phyloP scores from a whole-genome alignment of 92 coral and sea anemone species.

The Siderastrea radians region DNA sequence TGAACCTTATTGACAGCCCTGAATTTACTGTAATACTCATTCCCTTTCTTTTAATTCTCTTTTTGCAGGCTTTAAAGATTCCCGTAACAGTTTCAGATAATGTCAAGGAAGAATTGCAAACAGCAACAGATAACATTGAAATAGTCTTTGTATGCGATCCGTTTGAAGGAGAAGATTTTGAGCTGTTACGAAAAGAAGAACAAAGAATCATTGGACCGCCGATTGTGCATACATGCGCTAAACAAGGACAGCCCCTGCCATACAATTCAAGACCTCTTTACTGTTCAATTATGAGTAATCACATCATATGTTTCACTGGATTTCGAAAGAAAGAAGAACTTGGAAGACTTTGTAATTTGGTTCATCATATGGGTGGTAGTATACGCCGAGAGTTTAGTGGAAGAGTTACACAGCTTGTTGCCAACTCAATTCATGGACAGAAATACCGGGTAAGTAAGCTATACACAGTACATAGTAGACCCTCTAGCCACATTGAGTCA shows the following conservation, averaged over 20 bases:
- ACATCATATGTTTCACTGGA: constrained; percentile 94
- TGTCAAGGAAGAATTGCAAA: constrained; percentile 75
- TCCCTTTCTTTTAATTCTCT: not conserved
- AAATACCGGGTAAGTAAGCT: constrained; percentile 88
- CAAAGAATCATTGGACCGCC: constrained; percentile 97
- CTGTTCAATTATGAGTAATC: constrained; percentile 86
- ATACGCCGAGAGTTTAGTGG: constrained; percentile 94
- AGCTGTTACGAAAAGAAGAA: constrained; percentile 85
- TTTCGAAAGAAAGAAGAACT: constrained; percentile 91
- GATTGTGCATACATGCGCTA: constrained; percentile 81
- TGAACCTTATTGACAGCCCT: too few species aligned
- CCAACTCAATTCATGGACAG: constrained; percentile 91
- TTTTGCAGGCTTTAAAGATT: constrained; percentile 78
- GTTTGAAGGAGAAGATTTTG: constrained; percentile 95
- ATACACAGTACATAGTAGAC: not conserved
- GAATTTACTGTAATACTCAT: too few species aligned
- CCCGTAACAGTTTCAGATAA: constrained; percentile 76
- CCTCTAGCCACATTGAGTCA: not conserved
- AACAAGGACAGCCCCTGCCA: constrained; percentile 85
- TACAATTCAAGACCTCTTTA: constrained; percentile 93
- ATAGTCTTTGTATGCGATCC: constrained; percentile 95
- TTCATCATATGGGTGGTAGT: constrained; percentile 99
- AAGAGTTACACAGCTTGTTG: constrained; percentile 96
- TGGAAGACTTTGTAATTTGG: constrained; percentile 87
- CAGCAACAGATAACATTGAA: constrained; percentile 78